phyloP scores from a whole-genome alignment of 2,113 vertebrate genomes.

The Anhinga rufa region DNA sequence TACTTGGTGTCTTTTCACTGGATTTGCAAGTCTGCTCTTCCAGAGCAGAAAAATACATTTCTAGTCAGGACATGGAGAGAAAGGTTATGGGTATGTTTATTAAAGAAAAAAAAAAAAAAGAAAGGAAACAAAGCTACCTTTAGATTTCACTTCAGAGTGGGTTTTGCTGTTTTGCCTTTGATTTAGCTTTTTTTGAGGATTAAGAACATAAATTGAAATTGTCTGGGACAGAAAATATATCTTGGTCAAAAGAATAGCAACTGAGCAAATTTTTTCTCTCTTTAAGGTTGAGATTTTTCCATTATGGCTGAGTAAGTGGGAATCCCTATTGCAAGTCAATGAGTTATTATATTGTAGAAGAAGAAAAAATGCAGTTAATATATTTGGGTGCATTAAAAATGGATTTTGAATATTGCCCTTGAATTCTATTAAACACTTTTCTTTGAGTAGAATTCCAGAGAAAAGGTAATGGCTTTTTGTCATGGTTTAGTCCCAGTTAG shows the following conservation, averaged over 20 bases:
- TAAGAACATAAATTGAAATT: background rate
- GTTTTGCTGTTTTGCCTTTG: background rate
- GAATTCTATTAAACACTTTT: background rate
- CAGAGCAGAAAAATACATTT: background rate
- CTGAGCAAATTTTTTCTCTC: background rate
- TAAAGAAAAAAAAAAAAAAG: background rate
- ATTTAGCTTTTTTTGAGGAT: background rate
- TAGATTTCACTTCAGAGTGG: background rate
- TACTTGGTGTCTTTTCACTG: accelerated
- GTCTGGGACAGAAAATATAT: background rate
- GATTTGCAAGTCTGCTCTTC: background rate
- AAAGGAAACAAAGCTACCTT: background rate
- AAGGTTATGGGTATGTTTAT: background rate
- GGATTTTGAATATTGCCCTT: background rate
- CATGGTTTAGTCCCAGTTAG: too few species aligned
- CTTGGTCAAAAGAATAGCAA: background rate
- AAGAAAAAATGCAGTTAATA: background rate
- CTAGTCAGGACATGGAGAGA: background rate
- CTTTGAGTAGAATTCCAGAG: background rate
- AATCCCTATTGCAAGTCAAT: background rate
- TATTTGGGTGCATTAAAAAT: background rate
- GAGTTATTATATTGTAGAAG: background rate
- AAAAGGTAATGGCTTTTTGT: background rate
- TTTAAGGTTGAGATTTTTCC: background rate
- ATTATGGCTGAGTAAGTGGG: background rate